Percentiles rank a stretch among this genome's conserved stretches.
Evolutionary conservation across 1,140 invertebrate species (phyloP).

Genomic region (Bombus sylvicola): DNA sequence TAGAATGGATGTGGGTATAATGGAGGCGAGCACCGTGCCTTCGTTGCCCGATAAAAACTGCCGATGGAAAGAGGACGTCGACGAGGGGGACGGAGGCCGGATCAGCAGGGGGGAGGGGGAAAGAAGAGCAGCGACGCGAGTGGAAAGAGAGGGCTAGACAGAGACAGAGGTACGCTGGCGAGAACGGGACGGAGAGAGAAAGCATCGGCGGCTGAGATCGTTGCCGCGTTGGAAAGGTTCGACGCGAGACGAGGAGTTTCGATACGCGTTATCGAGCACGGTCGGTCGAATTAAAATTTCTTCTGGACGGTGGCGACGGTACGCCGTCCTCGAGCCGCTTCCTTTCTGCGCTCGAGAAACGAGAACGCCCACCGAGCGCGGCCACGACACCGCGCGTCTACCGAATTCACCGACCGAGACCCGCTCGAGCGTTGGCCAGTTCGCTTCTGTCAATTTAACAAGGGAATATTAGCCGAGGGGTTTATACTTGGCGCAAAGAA

Average conservation of each 20-base stretch:
- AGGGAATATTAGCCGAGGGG: background rate
- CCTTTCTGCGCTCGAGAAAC: slow-evolving; percentile 49
- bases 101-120: slow-evolving; percentile 39
- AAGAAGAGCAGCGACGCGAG: slow-evolving; percentile 55
- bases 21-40: slow-evolving; percentile 67
- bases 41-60: slow-evolving; percentile 69
- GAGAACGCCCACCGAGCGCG: slow-evolving; percentile 43
- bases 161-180: slow-evolving; percentile 9
- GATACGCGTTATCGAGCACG: slow-evolving; percentile 69
- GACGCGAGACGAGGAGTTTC: slow-evolving; percentile 62
- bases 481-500: background rate
- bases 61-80: slow-evolving; percentile 60
- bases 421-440: background rate
- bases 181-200: slow-evolving; percentile 5
- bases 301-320: slow-evolving; percentile 39
- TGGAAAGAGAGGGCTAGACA: slow-evolving; percentile 45
- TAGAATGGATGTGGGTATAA: slow-evolving; percentile 70
- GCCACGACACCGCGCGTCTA: background rate
- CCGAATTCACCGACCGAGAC: slow-evolving; percentile 24
- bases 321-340: slow-evolving; percentile 40
- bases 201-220: slow-evolving; percentile 22
- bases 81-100: slow-evolving; percentile 65
- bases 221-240: slow-evolving; percentile 50
- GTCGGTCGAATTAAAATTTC: slow-evolving; percentile 68
- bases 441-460: background rate